Evolutionary conservation across 2,888 invertebrate genomes (phyloP).

Genomic region (Habroteleia sp.): DNA sequence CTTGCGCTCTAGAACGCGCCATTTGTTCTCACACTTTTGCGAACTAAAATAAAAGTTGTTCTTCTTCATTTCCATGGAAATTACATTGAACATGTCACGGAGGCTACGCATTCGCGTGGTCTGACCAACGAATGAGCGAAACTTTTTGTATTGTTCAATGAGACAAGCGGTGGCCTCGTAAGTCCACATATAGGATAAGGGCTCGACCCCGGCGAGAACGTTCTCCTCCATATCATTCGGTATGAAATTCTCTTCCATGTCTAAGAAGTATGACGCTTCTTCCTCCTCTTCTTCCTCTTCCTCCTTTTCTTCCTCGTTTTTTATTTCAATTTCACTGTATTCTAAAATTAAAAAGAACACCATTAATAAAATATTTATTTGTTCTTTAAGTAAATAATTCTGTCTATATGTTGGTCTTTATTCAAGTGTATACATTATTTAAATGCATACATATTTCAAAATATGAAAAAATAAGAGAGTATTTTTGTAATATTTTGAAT

Average conservation of each 20-base stretch:
- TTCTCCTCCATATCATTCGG: constrained; percentile 17
- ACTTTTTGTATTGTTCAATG: constrained; percentile 74
- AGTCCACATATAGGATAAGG: constrained; percentile 72
- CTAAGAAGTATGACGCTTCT: no score
- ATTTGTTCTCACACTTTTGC: constrained; percentile 78
- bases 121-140: constrained; percentile 74
- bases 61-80: constrained; percentile 76
- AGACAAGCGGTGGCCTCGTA: constrained; percentile 75
- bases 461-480: no score
- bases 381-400: no score
- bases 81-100: constrained; percentile 77
- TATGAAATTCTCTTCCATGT: no score
- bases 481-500: no score
- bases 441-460: no score
- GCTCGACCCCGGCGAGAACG: constrained; percentile 63
- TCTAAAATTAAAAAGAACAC: no score
- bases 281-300: constrained; percentile 68
- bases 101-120: constrained; percentile 72
- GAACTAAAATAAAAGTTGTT: constrained; percentile 74
- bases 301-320: no score
- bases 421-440: no score
- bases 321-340: no score
- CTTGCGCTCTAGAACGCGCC: constrained; percentile 76
- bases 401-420: no score
- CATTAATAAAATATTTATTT: no score